Conservation (phyloP, 2,888 invertebrate genomes). For the Zygothrica quintamaculata region DNA sequence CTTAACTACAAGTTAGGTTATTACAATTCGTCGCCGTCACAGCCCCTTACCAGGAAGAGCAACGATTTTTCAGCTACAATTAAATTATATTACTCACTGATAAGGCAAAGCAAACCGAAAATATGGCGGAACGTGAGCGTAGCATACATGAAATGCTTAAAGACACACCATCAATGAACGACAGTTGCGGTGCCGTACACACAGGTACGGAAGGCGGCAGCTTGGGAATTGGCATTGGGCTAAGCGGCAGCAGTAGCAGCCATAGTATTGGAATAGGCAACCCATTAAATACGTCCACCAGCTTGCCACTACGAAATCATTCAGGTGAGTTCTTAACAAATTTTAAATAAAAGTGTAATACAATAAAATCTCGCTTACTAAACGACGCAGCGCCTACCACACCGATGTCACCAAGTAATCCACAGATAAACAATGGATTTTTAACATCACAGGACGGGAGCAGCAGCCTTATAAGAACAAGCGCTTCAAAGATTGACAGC, state of each 20-base stretch:
- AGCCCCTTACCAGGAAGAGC: constrained; percentile 24
- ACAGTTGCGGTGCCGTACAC: constrained; percentile 90
- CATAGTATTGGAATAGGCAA: constrained; percentile 82
- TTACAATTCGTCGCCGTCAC: constrained; percentile 16
- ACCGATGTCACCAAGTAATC: constrained; percentile 85
- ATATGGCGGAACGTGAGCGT: constrained; percentile 82
- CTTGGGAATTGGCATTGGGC: constrained; percentile 42
- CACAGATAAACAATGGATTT: constrained; percentile 68
- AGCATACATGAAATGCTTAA: constrained; percentile 93
- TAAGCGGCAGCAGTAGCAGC: constrained; percentile 58
- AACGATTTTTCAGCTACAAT: constrained; percentile 50
- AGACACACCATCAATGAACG: constrained; percentile 91
- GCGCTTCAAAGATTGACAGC: constrained; percentile 93
- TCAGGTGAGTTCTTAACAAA: constrained; percentile 85
- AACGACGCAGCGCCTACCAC: constrained; percentile 84
- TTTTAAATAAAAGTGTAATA: neutral
- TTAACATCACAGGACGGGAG: constrained; percentile 70
- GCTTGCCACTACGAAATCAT: constrained; percentile 90
- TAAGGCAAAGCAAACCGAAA: constrained; percentile 12
- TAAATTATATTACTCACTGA: constrained; percentile 28
- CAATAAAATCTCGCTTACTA: neutral
- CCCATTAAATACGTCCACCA: constrained; percentile 87
- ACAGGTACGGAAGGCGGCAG: constrained; percentile 88
- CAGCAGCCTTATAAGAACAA: constrained; percentile 79
- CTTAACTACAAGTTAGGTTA: neutral